Percentiles rank a stretch among this genome's conserved stretches.
Evolutionary conservation across 2,888 invertebrate genomes (phyloP).

Genomic region (Nysson spinosus): DNA sequence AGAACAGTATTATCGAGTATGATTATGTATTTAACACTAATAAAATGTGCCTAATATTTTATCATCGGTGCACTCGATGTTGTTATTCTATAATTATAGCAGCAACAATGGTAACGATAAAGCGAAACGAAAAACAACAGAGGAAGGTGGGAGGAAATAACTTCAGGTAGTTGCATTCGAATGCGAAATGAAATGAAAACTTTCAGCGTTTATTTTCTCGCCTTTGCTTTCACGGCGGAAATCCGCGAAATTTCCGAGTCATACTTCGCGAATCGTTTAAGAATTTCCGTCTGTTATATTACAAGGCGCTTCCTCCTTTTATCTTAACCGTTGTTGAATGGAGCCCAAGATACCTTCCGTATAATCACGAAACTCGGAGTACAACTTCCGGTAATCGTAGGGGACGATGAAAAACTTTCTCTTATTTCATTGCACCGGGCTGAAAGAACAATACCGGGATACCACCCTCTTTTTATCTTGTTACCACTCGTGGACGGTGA

Average conservation of each 20-base stretch:
- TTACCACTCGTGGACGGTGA: slow-evolving; percentile 9
- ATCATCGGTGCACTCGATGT: background rate
- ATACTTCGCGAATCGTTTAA: slow-evolving; percentile 24
- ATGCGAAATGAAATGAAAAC: slow-evolving; percentile 47
- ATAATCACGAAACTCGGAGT: slow-evolving; percentile 13
- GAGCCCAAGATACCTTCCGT: background rate
- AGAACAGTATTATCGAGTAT: too few relatives aligned
- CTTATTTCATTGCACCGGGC: slow-evolving; percentile 4
- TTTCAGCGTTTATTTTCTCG: slow-evolving; percentile 44
- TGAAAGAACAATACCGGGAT: slow-evolving; percentile 24
- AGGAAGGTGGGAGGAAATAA: slow-evolving; percentile 18
- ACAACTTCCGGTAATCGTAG: slow-evolving; percentile 37
- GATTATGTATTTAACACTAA: too few relatives aligned
- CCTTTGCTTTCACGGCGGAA: slow-evolving; percentile 36
- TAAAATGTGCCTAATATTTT: too few relatives aligned
- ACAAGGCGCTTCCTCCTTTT: slow-evolving; percentile 4
- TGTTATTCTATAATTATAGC: slow-evolving; percentile 1
- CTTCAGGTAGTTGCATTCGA: slow-evolving; percentile 27
- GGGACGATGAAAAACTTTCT: slow-evolving; percentile 23
- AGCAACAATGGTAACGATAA: background rate
- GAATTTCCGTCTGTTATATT: slow-evolving; percentile 30
- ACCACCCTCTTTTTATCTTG: slow-evolving; percentile 13
- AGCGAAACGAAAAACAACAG: background rate
- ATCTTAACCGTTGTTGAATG: background rate
- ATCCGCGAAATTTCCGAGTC: slow-evolving; percentile 26